Evolutionary conservation across 2,113 vertebrate genomes (phyloP).

Genomic region (Neogale vison): DNA sequence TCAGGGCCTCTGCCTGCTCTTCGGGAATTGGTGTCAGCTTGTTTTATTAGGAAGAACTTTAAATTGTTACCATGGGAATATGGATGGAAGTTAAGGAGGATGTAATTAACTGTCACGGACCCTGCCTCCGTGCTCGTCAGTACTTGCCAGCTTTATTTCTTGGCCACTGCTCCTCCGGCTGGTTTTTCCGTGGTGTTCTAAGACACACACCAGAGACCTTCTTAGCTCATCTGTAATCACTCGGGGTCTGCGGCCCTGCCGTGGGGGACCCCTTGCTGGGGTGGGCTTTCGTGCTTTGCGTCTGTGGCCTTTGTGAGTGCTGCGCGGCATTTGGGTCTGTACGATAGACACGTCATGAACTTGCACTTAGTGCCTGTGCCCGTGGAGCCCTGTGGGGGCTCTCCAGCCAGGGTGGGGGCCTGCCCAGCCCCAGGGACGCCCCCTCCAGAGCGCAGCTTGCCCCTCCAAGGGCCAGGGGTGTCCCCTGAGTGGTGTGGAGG

Average conservation of each 20-base stretch:
- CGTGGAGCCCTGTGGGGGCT: rapidly evolving
- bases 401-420: neutral
- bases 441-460: neutral
- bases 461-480: neutral
- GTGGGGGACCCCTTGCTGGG: neutral
- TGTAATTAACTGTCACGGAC: neutral
- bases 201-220: neutral
- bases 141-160: no score
- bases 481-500: neutral
- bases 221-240: neutral
- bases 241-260: neutral
- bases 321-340: neutral
- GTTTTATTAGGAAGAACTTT: neutral
- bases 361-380: no score
- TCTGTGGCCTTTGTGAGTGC: neutral
- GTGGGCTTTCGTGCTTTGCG: neutral
- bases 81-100: neutral
- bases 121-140: no score
- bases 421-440: neutral
- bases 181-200: neutral
- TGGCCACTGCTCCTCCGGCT: neutral
- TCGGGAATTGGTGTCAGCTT: neutral
- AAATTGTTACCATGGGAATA: neutral
- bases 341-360: no score
- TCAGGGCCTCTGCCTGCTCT: neutral